Base-by-base conservation (phyloP, 1,140 invertebrate species). In the Cherax quadricarinatus region DNA sequence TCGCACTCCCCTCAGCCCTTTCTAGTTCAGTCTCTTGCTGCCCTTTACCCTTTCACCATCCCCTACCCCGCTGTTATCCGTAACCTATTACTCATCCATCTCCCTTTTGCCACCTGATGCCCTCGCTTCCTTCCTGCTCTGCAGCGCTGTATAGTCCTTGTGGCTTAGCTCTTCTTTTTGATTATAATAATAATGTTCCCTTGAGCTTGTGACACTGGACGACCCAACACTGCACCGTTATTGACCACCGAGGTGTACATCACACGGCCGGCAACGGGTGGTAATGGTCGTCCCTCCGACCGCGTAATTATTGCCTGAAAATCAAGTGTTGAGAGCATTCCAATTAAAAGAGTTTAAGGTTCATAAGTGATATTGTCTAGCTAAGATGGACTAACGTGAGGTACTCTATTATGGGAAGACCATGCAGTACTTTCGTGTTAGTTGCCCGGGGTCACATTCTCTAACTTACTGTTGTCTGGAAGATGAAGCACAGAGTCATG, bases 171-270 rank as follows among this genome's bases (percentile, higher is more conserved):
- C n/a, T n/a, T n/a, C n/a, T n/a, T n/a, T n/a, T n/a, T n/a, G n/a
- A n/a, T n/a, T n/a, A n/a, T n/a, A n/a, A n/a, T n/a, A n/a, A n/a
- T n/a, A n/a, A n/a, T n/a, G n/a, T n/a, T 62, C 3, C 60, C 53
- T 49, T 70, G 81, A n/a, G 66, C 48, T 49, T 73, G 62, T 89
- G 88, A 12, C 66, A 6, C 60, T 12, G 86, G 86, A 57, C 51
- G 86, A 57, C 86, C 86, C 73, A 88, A 18, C n/a, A 88, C 73
- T 0, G 73, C 86, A 4, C 86, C 86, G 7, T 51, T n/a, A 14
- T 70, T 82, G 12, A 51, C 41, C 4, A 80, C 24, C 3, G 88
- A 49, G 48, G 62, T 18, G 24, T 89, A 89, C 4, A 75, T 10
- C 21, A 57, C 49, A 80, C 6, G 88, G 80, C 30, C 48, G 88